Conservation (phyloP, 1,140 invertebrate species). For the Cherax quadricarinatus region DNA sequence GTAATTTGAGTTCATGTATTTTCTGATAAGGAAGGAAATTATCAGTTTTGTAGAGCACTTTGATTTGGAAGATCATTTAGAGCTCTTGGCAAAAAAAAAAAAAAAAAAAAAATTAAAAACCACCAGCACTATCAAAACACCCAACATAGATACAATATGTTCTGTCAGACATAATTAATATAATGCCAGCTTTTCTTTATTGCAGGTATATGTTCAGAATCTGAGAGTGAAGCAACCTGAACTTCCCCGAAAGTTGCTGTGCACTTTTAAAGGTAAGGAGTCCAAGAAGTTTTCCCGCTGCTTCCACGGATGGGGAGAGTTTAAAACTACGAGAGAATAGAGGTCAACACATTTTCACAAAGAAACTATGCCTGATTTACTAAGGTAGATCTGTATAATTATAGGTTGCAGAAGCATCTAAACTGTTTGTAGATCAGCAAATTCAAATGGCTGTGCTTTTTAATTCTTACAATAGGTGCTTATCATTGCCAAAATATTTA, state of each 20-base stretch:
- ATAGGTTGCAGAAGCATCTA: neutral
- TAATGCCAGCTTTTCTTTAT: constrained; percentile 2
- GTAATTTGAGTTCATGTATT: too few species aligned
- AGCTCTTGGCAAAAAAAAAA: constrained; percentile 12
- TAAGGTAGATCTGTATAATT: neutral
- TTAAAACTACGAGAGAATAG: constrained; percentile 60
- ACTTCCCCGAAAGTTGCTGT: constrained; percentile 91
- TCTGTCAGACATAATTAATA: neutral
- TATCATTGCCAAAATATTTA: neutral
- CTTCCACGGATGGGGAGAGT: constrained; percentile 95
- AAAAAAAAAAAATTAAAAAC: too few species aligned
- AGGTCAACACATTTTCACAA: neutral
- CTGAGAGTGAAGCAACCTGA: constrained; percentile 97
- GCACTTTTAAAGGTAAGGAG: constrained; percentile 98
- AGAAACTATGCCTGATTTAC: neutral
- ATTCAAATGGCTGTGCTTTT: neutral
- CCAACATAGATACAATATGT: too few species aligned
- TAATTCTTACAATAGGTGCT: neutral
- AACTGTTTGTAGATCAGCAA: neutral
- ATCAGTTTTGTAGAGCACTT: too few species aligned
- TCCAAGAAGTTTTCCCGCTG: constrained; percentile 96
- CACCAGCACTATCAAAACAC: too few species aligned
- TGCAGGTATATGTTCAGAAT: constrained; percentile 97
- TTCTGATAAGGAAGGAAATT: too few species aligned
- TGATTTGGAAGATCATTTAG: too few species aligned